Evolutionary conservation across 1,140 invertebrate genomes (phyloP).

Genomic region (Lasioglossum baleicum): DNA sequence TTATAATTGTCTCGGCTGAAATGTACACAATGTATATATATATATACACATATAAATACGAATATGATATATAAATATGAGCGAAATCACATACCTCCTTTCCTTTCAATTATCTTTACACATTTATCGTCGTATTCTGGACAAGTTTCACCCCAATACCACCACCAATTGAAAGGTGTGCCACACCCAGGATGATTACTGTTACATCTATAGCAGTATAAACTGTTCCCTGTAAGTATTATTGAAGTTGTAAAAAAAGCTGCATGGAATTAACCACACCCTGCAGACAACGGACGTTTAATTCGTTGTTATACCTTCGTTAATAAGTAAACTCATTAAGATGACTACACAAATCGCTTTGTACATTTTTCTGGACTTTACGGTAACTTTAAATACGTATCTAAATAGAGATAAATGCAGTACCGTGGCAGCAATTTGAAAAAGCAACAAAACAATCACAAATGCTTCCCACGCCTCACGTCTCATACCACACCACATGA

Average conservation of each 20-base stretch:
- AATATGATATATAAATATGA: not conserved
- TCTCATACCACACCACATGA: no score
- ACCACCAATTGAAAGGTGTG: slow-evolving; percentile 91
- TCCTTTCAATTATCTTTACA: slow-evolving; percentile 93
- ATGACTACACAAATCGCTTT: slow-evolving; percentile 13
- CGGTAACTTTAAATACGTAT: not conserved
- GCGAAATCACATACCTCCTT: slow-evolving; percentile 84
- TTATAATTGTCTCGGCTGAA: slow-evolving; percentile 89
- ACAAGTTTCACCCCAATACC: slow-evolving; percentile 87
- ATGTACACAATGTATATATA: not conserved
- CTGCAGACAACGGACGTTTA: not conserved
- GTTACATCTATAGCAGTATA: slow-evolving; percentile 94
- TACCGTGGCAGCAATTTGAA: not conserved
- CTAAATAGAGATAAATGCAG: not conserved
- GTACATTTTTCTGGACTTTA: slow-evolving; percentile 10
- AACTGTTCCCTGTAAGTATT: slow-evolving; percentile 52
- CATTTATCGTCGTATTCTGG: slow-evolving; percentile 92
- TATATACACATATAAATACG: not conserved
- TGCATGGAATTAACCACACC: slow-evolving; percentile 25
- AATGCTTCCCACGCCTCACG: not conserved
- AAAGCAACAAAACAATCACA: not conserved
- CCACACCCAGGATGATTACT: slow-evolving; percentile 93
- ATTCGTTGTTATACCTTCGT: slow-evolving; percentile 39
- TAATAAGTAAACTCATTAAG: slow-evolving; percentile 31
- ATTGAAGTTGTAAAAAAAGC: not conserved